Evolutionary conservation across 2,888 invertebrate genomes (phyloP).

Genomic region (Lampropteryx suffumata): DNA sequence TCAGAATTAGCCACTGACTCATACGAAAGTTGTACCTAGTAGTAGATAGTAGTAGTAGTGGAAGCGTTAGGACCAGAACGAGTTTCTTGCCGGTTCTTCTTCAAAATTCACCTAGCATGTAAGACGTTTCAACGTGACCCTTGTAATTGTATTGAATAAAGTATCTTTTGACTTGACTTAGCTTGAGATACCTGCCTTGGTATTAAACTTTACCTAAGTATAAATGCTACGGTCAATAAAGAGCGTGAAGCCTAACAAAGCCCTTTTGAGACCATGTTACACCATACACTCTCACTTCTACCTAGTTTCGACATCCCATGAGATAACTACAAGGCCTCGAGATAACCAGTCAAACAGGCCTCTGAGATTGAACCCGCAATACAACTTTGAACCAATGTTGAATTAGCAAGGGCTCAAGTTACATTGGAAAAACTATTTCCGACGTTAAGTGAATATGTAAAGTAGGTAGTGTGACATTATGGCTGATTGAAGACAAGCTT

Average conservation of each 20-base stretch:
- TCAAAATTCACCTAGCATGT: too few species aligned
- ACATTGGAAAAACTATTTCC: slow-evolving; percentile 25
- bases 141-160: too few species aligned
- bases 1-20: too few species aligned
- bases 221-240: not conserved
- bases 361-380: slow-evolving; percentile 10
- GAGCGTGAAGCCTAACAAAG: slow-evolving; percentile 1
- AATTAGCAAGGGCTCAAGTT: slow-evolving; percentile 14
- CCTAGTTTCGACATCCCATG: slow-evolving; percentile 57
- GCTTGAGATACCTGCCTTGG: too few species aligned
- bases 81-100: too few species aligned
- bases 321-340: slow-evolving; percentile 57
- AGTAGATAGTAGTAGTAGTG: too few species aligned
- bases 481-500: slow-evolving; percentile 18
- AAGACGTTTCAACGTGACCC: too few species aligned
- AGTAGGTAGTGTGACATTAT: slow-evolving; percentile 20
- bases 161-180: too few species aligned
- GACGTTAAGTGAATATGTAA: slow-evolving; percentile 32
- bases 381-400: not conserved
- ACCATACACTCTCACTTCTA: slow-evolving; percentile 53
- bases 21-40: too few species aligned
- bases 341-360: slow-evolving; percentile 37
- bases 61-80: too few species aligned
- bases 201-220: too few species aligned
- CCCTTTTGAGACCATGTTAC: slow-evolving; percentile 22